Evolutionary conservation across 2,888 invertebrate genomes (phyloP).

Genomic region (Luffia ferchaultella): DNA sequence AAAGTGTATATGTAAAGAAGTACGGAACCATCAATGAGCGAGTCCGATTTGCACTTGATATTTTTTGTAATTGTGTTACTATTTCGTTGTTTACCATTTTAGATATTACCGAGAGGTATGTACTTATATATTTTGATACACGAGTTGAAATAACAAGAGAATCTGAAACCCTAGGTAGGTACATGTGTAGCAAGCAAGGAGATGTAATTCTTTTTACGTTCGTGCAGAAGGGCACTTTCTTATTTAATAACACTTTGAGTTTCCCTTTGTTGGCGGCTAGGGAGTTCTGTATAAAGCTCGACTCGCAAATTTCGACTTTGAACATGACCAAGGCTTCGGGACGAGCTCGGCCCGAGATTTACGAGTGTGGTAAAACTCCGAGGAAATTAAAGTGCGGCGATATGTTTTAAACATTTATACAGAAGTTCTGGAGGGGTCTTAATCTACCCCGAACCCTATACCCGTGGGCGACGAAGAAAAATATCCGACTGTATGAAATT

Average conservation of each 20-base stretch:
- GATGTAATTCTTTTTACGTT: neutral
- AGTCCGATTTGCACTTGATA: too few relatives aligned
- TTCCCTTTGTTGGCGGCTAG: neutral
- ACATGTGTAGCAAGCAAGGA: too few relatives aligned
- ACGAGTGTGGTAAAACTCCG: conserved; percentile 1
- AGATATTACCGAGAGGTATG: too few relatives aligned
- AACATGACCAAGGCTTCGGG: neutral
- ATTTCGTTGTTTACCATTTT: too few relatives aligned
- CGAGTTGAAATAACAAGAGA: too few relatives aligned
- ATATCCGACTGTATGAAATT: neutral
- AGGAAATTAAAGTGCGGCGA: conserved; percentile 1
- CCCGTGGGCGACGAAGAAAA: neutral
- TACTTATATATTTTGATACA: too few relatives aligned
- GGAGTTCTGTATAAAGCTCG: neutral
- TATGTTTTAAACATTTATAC: neutral
- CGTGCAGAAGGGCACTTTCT: neutral
- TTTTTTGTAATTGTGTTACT: too few relatives aligned
- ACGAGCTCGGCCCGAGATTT: neutral
- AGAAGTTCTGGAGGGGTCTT: neutral
- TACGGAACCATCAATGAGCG: too few relatives aligned
- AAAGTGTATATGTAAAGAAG: too few relatives aligned
- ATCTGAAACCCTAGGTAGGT: too few relatives aligned
- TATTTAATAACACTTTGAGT: neutral
- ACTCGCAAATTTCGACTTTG: neutral
- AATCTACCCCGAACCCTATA: neutral